phyloP scores from a whole-genome alignment of 2,888 invertebrate genomes.

The Pristionchus japonicus region DNA sequence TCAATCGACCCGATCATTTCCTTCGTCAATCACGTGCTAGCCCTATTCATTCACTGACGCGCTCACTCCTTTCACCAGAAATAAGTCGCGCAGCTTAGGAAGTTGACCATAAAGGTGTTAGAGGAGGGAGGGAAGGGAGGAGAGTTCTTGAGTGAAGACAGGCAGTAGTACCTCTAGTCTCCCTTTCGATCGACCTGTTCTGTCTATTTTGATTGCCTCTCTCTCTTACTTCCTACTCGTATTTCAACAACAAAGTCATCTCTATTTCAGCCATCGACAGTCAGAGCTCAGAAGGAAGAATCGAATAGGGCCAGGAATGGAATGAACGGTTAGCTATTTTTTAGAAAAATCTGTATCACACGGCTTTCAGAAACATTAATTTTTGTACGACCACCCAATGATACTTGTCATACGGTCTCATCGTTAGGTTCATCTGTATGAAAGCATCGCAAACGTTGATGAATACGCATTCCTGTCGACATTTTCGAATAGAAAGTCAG shows the following conservation, averaged over 20 bases:
- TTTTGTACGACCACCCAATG: too few relatives aligned
- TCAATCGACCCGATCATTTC: neutral
- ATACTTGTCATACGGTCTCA: too few relatives aligned
- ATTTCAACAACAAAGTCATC: neutral
- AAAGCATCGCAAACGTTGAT: too few relatives aligned
- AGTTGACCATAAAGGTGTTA: constrained; percentile 26
- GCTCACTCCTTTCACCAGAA: neutral
- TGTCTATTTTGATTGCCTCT: neutral
- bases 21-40: neutral
- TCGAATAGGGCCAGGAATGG: constrained; percentile 57
- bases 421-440: too few relatives aligned
- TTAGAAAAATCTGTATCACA: too few relatives aligned
- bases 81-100: constrained; percentile 28
- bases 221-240: neutral
- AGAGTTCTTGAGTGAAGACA: neutral
- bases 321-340: constrained; percentile 37
- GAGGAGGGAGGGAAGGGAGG: neutral
- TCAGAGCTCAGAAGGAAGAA: constrained; percentile 63
- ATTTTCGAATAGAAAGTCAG: neutral
- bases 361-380: too few relatives aligned
- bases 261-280: constrained; percentile 52
- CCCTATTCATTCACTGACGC: neutral
- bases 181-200: neutral
- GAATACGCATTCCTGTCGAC: too few relatives aligned
- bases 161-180: neutral